These are phyloP conservation scores for Drosophila lutescens DNA, from an alignment of 2,888 invertebrate species.

Conservation along the genomic window DNA sequence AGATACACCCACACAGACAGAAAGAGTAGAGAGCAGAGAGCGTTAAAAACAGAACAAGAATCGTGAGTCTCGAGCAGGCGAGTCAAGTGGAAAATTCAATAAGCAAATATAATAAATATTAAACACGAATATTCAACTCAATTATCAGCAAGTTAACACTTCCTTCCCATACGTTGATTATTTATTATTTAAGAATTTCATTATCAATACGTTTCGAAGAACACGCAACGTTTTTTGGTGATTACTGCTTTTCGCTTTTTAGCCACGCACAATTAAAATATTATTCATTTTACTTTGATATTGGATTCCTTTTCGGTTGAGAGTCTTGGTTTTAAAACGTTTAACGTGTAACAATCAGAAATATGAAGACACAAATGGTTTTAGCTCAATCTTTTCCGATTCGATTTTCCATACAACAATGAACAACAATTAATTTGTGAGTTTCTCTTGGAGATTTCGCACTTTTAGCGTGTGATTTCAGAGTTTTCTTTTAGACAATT, in stretches of 20 bases:
- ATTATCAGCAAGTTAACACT: constrained; percentile 74
- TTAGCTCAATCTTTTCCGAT: constrained; percentile 17
- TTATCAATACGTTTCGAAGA: constrained; percentile 40
- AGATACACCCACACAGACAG: constrained; percentile 44
- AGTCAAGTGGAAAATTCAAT: constrained; percentile 70
- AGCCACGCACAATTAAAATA: constrained; percentile 67
- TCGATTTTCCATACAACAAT: constrained; percentile 29
- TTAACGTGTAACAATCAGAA: constrained; percentile 71
- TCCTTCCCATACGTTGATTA: constrained; percentile 39
- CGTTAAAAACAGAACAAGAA: constrained; percentile 59
- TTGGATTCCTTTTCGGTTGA: constrained; percentile 14
- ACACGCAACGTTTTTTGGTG: constrained; percentile 49
- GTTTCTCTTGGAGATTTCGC: constrained; percentile 30
- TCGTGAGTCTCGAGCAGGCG: constrained; percentile 20
- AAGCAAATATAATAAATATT: constrained; percentile 74
- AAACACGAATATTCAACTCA: constrained; percentile 61
- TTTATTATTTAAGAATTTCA: constrained; percentile 29
- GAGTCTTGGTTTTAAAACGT: constrained; percentile 32
- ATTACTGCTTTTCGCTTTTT: constrained; percentile 46
- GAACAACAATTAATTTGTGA: constrained; percentile 31
- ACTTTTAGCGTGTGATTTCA: constrained; percentile 42
- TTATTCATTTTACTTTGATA: constrained; percentile 30
- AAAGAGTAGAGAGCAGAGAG: constrained; percentile 30
- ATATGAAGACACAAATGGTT: constrained; percentile 34
- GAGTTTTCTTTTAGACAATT: constrained; percentile 26